Evolutionary conservation across 1,140 invertebrate genomes (phyloP), one percentile per base, ranked within the genome.

Genomic region (Dendroctonus ponderosae): DNA sequence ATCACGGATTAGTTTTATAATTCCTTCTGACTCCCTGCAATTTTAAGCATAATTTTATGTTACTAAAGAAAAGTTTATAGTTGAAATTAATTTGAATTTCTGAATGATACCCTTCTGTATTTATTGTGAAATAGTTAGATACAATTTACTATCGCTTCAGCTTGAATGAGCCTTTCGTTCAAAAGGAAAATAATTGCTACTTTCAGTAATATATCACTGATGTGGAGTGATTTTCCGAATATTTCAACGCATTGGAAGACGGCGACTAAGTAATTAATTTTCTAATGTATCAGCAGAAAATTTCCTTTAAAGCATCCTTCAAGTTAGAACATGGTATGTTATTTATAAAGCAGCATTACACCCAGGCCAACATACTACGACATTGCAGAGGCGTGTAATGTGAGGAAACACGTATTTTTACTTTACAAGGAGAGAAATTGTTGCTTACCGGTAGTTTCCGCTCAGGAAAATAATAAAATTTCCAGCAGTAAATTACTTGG

Each of bases 281-380:
- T 11, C 6, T 15, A 42, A 43, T 58, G 43, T 41, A 58, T 58
- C 56, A 58, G 15, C 41, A 44, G 56, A 44, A 58, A 58, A 43
- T 58, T 14, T 11, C 6, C 40, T 44, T 14, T 8, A 44, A 37
- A 58, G 15, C 37, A n/a, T 2, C 5, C 56, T 43, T 12, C 49
- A 7, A 51, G 49, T 6, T 51, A 51, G 9, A 51, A 14, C 9
- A 15, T 7, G 26, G 14, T 51, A 51, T 12, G 41, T 44, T 54
- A 39, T 54, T 54, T 54, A 54, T 26, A 54, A 26, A 38, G 14
- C 26, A 39, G 7, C 14, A 54, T 37, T 38, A 2, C 14, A 37
- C 38, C 38, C 40, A 54, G 11, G 52, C 52, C 11, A 54, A 54
- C 38, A 46, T 12, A 46, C n/a, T 9, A 46, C 8, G 43, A 8